Base-by-base conservation (phyloP, 37 sponge, comb jelly and placozoan genomes). In the Theonella swinhoei region DNA sequence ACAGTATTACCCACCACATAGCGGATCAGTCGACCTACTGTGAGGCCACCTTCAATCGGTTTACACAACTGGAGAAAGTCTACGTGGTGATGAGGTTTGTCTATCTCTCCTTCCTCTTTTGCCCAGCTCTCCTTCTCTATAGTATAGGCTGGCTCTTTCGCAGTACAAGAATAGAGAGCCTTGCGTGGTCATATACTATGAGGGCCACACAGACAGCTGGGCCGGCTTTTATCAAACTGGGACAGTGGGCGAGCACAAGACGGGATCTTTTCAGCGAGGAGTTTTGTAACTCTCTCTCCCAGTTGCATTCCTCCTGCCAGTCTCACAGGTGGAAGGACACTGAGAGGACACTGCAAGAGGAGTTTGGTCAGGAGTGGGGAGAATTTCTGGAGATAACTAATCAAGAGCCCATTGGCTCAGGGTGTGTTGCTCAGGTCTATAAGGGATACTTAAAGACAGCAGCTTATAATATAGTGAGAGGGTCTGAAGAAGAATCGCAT, bases 401-500 rank as follows among this genome's bases (percentile, higher is more conserved):
- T 23, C 79, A 72, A 59, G 58, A 62, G 9, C 88, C 91, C 35
- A 87, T 91, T 60, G 91, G 91, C 24, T 86, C 79, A 20, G 91
- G 91, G 22, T 91, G 87, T 77, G 88, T 91, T 35, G 91, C 91
- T 41, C 91, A 91, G 64, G 91, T 91, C 39, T 87, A 91, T 54
- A 72, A 73, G 39, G 87, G 91, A 0, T 38, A 82, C 30, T 33
- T 91, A 19, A 37, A 42, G 29, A 70, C 23, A 47, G 20, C 43
- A 37, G 34, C 39, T 5, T 0, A 11, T 29, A 9, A 23, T 23
- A 20, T 23, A 5, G 7, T 7, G 30, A 65, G 66, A 29, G 25
- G 19, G 7, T 11, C 24, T 31, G 34, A 68, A 32, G 69, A 31
- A 1, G 9, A 2, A 33, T 22, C 19, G 20, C 26, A 28, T 58